Base-by-base conservation (phyloP, 2,888 invertebrate genomes). In the Xestia xanthographa region DNA sequence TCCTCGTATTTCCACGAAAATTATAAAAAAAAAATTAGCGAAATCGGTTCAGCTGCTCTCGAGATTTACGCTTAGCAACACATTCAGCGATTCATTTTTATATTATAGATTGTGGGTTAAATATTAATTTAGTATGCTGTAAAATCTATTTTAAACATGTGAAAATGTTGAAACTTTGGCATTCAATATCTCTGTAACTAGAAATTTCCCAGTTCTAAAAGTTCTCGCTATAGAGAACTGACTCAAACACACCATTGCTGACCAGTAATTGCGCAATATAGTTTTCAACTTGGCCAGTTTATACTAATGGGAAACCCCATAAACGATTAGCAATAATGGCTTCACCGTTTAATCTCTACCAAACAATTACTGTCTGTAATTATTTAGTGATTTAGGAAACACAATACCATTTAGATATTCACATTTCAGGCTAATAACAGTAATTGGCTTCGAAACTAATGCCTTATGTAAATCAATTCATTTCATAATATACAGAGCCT, bases 291-390 rank as follows among this genome's bases (percentile, higher is more conserved):
- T 63, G 29, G 14, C 5, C 43, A 50, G 34, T 75, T 77, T 58
- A 58, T 34, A 11, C 3, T 34, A 50, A 66, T 58, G 14, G 45
- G 17, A 48, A 53, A 56, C 48, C 43, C 29, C n/a, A 8, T n/a
- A 60, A 66, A 66, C 43, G 56, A 76, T 82, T 60, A 78, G 12
- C 11, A 66, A 66, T 74, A 82, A 78, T 66, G 58, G 50, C 34
- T 76, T 82, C 43, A 26, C 56, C 56, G 34, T 34, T 82, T 77
- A 77, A 81, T 75, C 48, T 26, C 26, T 11, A 75, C 26, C 56
- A n/a, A 75, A 76, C 65, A 60, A 75, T 78, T 82, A 76, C 41
- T 1, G 17, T 50, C 48, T 34, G 80, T 38, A 66, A 78, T 78
- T 82, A 82, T 60, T 50, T 45, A 66, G 58, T 66, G 26, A 82